Base-by-base conservation (phyloP, 2,888 invertebrate species). In the Heteromyza rotundicornis region DNA sequence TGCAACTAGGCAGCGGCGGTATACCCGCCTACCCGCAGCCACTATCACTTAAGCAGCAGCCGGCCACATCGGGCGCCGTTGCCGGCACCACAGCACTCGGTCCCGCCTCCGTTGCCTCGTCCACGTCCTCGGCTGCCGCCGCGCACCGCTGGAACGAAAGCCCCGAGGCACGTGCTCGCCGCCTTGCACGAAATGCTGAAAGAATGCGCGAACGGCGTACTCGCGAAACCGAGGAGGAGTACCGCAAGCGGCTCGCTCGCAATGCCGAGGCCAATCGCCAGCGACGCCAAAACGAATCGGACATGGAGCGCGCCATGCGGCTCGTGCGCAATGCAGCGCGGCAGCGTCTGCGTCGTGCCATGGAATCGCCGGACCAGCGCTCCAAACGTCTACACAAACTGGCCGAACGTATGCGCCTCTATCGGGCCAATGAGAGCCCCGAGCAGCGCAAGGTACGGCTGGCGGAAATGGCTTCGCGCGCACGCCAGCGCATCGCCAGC, bases 201-300 rank as follows among this genome's bases (percentile, higher is more conserved):
- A 80, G 83, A 63, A 83, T 83, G 83, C 80, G 83, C 51, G 83
- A 83, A 69, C 72, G 82, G 64, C 76, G 83, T 65, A 78, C 81
- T 65, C 80, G 82, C 56, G 83, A 83, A 74, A 75, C 76, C 47
- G 82, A 82, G 60, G 83, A 83, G 24, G 83, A 83, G 65, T 82
- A 83, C 62, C 80, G 83, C 5, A 79, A 79, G 64, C 79, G 83
- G 52, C 68, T 83, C 62, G 71, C 78, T 32, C 79, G 82, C 52
- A 83, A 83, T 69, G 83, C 83, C 16, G 82, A 83, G 65, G 82
- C 83, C 16, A 83, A 83, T 69, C 80, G 83, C 24, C 71, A 81
- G 67, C 76, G 82, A 17, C 74, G 83, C 3, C 82, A 82, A 58
- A 83, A 82, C 69, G 83, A 83, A 66, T 77, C 77, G 5, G 82